Evolutionary conservation across 2,888 invertebrate species (phyloP).

Genomic region (Torymus auratus): DNA sequence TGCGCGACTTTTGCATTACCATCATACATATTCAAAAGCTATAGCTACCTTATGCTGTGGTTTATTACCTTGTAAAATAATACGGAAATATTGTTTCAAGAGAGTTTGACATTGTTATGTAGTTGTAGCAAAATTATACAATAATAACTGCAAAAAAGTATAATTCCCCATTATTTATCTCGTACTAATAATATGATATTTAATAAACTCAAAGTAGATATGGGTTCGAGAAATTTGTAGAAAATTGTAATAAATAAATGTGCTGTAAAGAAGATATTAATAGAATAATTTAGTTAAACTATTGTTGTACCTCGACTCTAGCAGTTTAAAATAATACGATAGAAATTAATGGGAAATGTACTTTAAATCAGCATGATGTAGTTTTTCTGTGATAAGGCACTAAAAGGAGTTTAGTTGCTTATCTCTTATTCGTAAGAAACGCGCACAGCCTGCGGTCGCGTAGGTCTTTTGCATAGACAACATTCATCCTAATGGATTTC

Average conservation of each 20-base stretch:
- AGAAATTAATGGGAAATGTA: neutral
- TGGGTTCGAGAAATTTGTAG: neutral
- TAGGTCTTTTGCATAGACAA: constrained; percentile 49
- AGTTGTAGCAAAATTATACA: constrained; percentile 9
- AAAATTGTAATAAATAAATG: too few relatives aligned
- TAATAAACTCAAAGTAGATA: neutral
- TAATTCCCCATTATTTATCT: constrained; percentile 20
- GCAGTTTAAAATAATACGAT: too few relatives aligned
- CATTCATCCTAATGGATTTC: constrained; percentile 18
- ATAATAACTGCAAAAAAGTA: constrained; percentile 13
- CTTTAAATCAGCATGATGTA: neutral
- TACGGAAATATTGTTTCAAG: constrained; percentile 9
- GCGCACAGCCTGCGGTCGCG: constrained; percentile 58
- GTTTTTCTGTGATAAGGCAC: too few relatives aligned
- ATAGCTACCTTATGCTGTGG: constrained; percentile 1
- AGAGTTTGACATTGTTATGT: neutral
- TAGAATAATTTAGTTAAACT: too few relatives aligned
- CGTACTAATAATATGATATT: constrained; percentile 14
- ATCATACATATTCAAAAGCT: neutral
- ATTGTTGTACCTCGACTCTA: too few relatives aligned
- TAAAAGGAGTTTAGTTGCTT: neutral
- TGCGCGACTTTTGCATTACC: neutral
- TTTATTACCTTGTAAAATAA: neutral
- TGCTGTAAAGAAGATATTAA: too few relatives aligned
- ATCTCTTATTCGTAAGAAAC: constrained; percentile 34